Evolutionary conservation across 2,797 vertebrate species (phyloP).

Genomic region (Neopelma chrysocephalum): DNA sequence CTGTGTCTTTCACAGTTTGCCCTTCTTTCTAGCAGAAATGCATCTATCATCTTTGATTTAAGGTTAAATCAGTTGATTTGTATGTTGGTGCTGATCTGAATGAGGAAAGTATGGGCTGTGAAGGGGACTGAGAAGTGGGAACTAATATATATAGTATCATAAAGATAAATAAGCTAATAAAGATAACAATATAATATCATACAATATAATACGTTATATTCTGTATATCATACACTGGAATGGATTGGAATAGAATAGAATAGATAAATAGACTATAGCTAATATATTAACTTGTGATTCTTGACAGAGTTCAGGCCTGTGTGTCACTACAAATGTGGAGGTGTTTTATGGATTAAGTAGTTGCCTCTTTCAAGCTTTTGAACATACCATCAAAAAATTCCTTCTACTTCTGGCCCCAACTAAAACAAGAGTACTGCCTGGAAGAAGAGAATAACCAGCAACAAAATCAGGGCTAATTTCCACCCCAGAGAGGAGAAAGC

Average conservation of each 20-base stretch:
- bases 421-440: neutral
- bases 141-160: neutral
- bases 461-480: neutral
- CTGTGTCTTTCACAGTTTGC: neutral
- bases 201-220: neutral
- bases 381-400: neutral
- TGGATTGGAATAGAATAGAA: neutral
- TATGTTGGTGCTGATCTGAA: neutral
- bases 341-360: neutral
- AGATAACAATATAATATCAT: neutral
- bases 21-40: neutral
- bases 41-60: neutral
- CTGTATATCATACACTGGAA: neutral
- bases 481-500: neutral
- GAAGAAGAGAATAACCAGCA: neutral
- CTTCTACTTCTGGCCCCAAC: neutral
- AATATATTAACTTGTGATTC: neutral
- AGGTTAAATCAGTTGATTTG: neutral
- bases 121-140: neutral
- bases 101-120: neutral
- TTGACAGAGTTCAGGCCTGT: neutral
- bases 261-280: neutral
- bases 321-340: neutral
- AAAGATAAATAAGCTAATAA: neutral
- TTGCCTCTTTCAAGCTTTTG: neutral